phyloP scores from a whole-genome alignment of 2,113 vertebrate species.

The Ibidorhyncha struthersii region DNA sequence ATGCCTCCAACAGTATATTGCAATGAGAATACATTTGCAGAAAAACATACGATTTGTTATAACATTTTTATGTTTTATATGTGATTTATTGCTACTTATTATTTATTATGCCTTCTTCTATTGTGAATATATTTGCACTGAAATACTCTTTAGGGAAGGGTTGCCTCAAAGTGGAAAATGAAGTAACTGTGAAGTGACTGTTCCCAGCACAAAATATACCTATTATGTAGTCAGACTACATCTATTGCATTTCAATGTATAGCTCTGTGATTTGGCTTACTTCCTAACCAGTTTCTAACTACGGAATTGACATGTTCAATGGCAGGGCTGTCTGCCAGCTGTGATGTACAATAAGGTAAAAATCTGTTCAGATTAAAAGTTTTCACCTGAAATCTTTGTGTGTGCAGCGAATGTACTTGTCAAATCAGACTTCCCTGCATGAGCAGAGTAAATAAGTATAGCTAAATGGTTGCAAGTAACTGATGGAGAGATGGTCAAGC shows the following conservation, averaged over 20 bases:
- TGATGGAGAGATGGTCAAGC: neutral
- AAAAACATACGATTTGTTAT: neutral
- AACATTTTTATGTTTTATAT: neutral
- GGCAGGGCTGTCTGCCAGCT: neutral
- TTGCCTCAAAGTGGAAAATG: slow-evolving; percentile 8
- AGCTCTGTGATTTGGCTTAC: neutral
- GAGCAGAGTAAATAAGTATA: neutral
- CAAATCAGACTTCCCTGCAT: neutral
- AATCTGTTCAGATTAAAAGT: neutral
- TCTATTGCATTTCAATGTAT: neutral
- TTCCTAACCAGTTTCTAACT: neutral
- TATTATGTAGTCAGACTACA: neutral
- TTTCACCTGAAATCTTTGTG: neutral
- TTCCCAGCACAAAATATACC: neutral
- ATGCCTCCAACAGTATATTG: neutral
- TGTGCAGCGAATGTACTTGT: neutral
- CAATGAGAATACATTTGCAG: neutral
- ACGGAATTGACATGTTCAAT: neutral
- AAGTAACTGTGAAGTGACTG: neutral
- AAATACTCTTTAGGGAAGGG: slow-evolving; percentile 11
- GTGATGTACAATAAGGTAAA: neutral
- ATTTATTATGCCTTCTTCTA: neutral
- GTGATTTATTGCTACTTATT: slow-evolving; percentile 15
- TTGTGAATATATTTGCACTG: neutral
- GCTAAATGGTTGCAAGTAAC: neutral